Base-by-base conservation (phyloP, 35 echinoderm and acorn worm genomes). In the Ophiothrix spiculata region DNA sequence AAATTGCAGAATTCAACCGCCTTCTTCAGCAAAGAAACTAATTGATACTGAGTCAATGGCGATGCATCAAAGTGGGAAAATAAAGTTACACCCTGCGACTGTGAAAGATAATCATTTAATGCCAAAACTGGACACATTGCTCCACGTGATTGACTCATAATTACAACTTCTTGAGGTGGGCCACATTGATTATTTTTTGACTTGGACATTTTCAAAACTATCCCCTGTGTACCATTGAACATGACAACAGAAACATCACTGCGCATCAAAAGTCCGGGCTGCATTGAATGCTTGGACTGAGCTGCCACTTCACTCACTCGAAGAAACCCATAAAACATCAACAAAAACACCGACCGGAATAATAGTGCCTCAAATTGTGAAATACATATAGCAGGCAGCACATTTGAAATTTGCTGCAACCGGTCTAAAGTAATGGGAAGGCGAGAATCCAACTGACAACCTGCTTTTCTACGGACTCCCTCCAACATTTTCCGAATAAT, bases 181-280 rank as follows among this genome's bases (percentile, higher is more conserved):
- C 78, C 78, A 39, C n/a, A 80, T 32, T 80, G 78, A n/a, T 80
- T 80, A 40, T 37, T 40, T 40, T 80, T 80, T 40, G 41, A 80
- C 28, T 29, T n/a, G 0, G 16, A 25, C 17, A 80, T 40, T 23
- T 35, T 17, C 39, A 80, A 28, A n/a, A 25, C 35, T 40, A 40
- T 42, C 78, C 0, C 8, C 15, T 1, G 14, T 32, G 1, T 80
- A 28, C 41, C 37, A n/a, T 16, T 8, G 37, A n/a, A 1, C 23
- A 12, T 41, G 74, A n/a, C n/a, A 31, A 77, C 19, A 25, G 11
- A 10, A 83, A 83, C 31, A 23, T 83, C 42, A 29, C 41, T 56
- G 32, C 42, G 33, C 4, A 1, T 31, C 45, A 54, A 45, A 23
- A 77, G 12, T 40, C 37, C 40, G 31, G 17, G 3, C 31, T 86